Conservation (phyloP, 2,888 invertebrate genomes). For the Amblyteles armatorius region DNA sequence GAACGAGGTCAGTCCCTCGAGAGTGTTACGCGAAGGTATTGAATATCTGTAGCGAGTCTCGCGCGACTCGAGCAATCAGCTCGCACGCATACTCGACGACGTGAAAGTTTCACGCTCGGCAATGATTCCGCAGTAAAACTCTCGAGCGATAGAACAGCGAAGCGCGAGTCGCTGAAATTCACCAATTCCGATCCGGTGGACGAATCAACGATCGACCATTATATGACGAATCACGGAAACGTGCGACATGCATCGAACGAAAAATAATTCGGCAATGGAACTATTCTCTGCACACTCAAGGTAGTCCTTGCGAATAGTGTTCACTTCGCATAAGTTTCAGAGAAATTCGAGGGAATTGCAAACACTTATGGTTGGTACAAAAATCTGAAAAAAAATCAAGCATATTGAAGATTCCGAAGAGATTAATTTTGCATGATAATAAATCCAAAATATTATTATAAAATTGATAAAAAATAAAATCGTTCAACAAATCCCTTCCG, state of each 20-base stretch:
- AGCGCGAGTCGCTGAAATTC: not conserved
- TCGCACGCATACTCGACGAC: slow-evolving; percentile 3
- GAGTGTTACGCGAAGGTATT: slow-evolving; percentile 12
- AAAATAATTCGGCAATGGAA: not conserved
- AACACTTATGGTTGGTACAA: too few relatives aligned
- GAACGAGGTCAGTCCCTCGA: slow-evolving; percentile 28
- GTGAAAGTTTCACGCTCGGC: slow-evolving; percentile 42
- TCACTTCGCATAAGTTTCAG: too few relatives aligned
- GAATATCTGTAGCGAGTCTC: slow-evolving; percentile 10
- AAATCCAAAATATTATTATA: too few relatives aligned
- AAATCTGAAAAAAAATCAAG: too few relatives aligned
- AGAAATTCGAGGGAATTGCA: too few relatives aligned
- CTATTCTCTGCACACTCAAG: not conserved
- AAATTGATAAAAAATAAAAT: too few relatives aligned
- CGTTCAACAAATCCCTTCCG: too few relatives aligned
- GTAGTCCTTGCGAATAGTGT: too few relatives aligned
- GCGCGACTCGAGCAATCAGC: slow-evolving; percentile 15
- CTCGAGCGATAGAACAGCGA: not conserved
- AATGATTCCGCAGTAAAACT: not conserved
- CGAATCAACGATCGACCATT: not conserved
- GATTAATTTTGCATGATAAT: too few relatives aligned
- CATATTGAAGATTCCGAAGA: too few relatives aligned
- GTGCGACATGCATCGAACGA: not conserved
- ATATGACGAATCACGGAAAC: not conserved
- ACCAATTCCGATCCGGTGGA: not conserved